Percentiles rank a stretch among this genome's conserved stretches.
phyloP scores from a whole-genome alignment of 2,888 invertebrate species.

The Bellardia pandia region DNA sequence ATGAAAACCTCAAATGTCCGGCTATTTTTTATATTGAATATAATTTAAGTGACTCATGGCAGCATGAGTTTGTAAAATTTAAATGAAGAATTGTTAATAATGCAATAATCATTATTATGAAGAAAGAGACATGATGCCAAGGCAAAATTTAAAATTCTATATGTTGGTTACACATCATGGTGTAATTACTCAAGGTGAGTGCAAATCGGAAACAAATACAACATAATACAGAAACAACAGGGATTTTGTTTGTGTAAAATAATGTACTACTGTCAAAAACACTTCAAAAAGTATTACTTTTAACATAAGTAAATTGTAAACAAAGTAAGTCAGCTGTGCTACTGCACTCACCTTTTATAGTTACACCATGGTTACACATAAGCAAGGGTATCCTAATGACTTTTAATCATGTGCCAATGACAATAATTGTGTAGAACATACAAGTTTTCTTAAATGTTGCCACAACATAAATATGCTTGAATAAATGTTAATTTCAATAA shows the following conservation, averaged over 20 bases:
- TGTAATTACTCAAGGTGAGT: no score
- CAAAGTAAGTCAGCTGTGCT: no score
- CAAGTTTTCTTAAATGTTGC: constrained; percentile 5
- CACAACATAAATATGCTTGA: constrained; percentile 11
- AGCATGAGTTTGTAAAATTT: background rate
- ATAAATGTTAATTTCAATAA: constrained; percentile 26
- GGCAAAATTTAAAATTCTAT: background rate
- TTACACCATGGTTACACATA: no score
- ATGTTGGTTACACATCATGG: no score
- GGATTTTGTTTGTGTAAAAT: no score
- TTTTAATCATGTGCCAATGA: constrained; percentile 38
- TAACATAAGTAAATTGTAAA: no score
- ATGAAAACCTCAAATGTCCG: constrained; percentile 9
- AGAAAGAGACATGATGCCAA: background rate
- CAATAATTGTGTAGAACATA: background rate
- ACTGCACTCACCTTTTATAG: no score
- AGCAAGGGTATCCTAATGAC: background rate
- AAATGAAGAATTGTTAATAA: background rate
- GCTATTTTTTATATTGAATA: background rate
- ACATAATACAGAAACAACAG: no score
- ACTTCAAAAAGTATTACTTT: no score
- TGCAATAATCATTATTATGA: background rate
- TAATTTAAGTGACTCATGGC: background rate
- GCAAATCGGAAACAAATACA: no score
- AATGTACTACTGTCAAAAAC: no score